Base-by-base conservation (phyloP, 1,140 invertebrate genomes). In the Onthophagus taurus region DNA sequence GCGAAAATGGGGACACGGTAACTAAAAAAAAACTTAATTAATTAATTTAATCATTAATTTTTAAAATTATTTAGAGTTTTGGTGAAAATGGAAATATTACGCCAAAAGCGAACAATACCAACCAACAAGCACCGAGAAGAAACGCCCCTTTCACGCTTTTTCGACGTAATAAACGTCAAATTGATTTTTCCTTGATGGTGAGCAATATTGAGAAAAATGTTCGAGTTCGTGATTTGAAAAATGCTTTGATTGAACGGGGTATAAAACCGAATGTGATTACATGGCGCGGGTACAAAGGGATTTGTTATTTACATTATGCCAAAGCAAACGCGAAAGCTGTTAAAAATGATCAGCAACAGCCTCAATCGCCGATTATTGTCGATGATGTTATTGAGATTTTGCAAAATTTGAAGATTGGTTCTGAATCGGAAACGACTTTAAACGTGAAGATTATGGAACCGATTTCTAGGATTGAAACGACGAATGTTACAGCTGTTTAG, bases 281-380 rank as follows among this genome's bases (percentile, higher is more conserved):
- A 9, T 81, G 80, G 80, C 67, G 74, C 59, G 77, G 77, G 1
- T 69, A 64, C 24, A 69, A 71, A 39, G 79, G 79, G 21, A 75
- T 75, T 49, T 80, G 78, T 54, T 77, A 74, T 38, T 59, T 81
- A 18, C 78, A 81, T 52, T 81, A 80, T 60, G 71, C 70, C 44
- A 80, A 79, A 57, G 57, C 54, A 4, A 44, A 43, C 41, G 39
- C 39, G 33, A 42, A 54, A 41, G 38, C 45, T 29, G 31, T 42
- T 21, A 23, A 43, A 38, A 24, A 26, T 5, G 38, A 45, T 13
- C n/a, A n/a, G n/a, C n/a, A n/a, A n/a, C n/a, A n/a, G n/a, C n/a
- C n/a, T n/a, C 49, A 49, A 23, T n/a, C 34, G 14, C 62, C 65
- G 4, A 39, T 65, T 13, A 67, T 69, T 34, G 64, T 76, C 17